Evolutionary conservation across 2,888 invertebrate genomes (phyloP), one percentile per base, ranked within the genome.

Genomic region (Agrochola lota): DNA sequence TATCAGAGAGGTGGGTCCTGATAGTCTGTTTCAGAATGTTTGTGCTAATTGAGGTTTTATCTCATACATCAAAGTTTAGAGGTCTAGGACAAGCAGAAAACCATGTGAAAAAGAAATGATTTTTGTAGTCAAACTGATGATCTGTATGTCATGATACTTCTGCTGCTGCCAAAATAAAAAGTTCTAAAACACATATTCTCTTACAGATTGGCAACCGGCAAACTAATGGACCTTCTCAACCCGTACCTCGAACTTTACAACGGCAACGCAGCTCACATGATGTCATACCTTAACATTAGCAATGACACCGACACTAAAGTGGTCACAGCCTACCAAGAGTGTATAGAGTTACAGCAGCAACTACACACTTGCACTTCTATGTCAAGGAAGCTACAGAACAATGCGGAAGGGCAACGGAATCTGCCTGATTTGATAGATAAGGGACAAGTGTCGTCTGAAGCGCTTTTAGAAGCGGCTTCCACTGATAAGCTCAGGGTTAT

Each of bases 271-370:
- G 97, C 98, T 30, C 99, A 98, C 93, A 98, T 98, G 97, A 98
- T 98, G 91, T 98, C 98, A 43, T 99, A 98, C 92, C 97, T 99
- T 85, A 98, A 97, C 86, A 97, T 97, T 84, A 97, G 97, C 80
- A 97, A 97, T 70, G 97, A 97, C 43, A 94, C 96, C 1, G 97
- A 98, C 77, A 97, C 97, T 1, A 97, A 97, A 88, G 95, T 96
- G 26, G 88, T 94, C 3, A 84, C 94, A 0, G 95, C 96, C 0
- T 96, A 96, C 89, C 93, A 98, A 97, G 99, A 99, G 95, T 99
- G 99, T 91, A 97, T 99, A 89, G 98, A 98, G 88, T 97, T 99
- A 70, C 99, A 99, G 94, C 98, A 98, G 85, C 99, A 99, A 94
- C 94, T 99, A 75, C 99, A 99, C 94, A 97, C 98, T 0, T 98